Base-by-base conservation (phyloP, 2,888 invertebrate genomes). In the Ormia ochracea region DNA sequence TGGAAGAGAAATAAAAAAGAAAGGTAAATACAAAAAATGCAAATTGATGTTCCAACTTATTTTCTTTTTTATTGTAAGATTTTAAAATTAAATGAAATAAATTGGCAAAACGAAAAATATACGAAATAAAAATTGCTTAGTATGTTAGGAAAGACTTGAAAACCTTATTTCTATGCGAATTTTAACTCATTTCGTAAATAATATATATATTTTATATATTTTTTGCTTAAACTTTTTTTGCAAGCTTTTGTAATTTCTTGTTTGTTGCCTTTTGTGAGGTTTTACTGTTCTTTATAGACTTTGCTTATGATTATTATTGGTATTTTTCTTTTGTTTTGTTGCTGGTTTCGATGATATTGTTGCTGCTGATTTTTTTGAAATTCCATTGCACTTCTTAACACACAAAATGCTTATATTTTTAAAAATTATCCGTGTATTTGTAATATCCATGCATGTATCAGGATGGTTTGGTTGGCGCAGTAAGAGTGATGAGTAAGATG, bases 351-450 rank as follows among this genome's bases (percentile, higher is more conserved):
- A 56, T 72, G 54, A 58, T 68, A 26, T 75, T 79, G 66, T 79
- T 79, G 70, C 23, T 66, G 14, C n/a, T 41, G 14, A 1, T n/a
- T 59, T 74, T 69, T 56, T 58, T 70, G 48, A 65, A 74, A 78
- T 81, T 81, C 77, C 77, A 81, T 78, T 81, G 65, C 78, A 81
- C 48, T 65, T 73, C 26, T 3, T 58, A 56, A 41, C 14, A 10
- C 38, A 65, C 43, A 33, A 14, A 75, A 63, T 65, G 38, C 23
- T n/a, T n/a, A n/a, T 61, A 61, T 63, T 79, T 66, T 54, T 54
- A 61, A 36, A 7, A 58, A 23, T 48, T 48, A 14, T 7, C 12
- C 2, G 12, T 48, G 23, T 21, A 48, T 10, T n/a, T n/a, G n/a
- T n/a, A n/a, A 7, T 23, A 4, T 59, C 26, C 17, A 36, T n/a